These are phyloP conservation scores for Micromys minutus DNA, from an alignment of 2,113 vertebrate species.

Conservation along the genomic window DNA sequence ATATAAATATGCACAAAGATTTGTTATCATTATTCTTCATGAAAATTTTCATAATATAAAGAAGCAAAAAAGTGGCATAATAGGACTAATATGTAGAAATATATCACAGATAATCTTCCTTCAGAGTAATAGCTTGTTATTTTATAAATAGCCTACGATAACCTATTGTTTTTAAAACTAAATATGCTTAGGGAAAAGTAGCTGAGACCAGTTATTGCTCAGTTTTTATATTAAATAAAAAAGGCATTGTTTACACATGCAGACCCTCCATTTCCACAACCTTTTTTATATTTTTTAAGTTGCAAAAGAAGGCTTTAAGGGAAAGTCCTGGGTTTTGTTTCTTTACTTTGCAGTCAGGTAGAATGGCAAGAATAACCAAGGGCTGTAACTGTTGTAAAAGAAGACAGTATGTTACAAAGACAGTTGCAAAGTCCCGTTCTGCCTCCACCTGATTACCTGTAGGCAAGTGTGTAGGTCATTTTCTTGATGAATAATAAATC, in stretches of 20 bases:
- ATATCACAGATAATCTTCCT: slow-evolving; percentile 21
- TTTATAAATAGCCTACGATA: background rate
- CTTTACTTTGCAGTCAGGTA: slow-evolving; percentile 3
- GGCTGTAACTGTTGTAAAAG: background rate
- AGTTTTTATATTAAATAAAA: slow-evolving; percentile 12
- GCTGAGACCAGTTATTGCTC: background rate
- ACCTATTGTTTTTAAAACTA: slow-evolving; percentile 12
- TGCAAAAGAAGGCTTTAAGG: slow-evolving; percentile 6
- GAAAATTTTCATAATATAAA: slow-evolving; percentile 12
- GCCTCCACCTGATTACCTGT: background rate
- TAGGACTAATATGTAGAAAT: slow-evolving; percentile 2
- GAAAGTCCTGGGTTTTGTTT: slow-evolving; percentile 8
- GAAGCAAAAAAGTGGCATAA: slow-evolving; percentile 11
- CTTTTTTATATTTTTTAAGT: slow-evolving; percentile 15
- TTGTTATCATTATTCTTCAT: slow-evolving; percentile 5
- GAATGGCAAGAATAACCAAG: background rate
- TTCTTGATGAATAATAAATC: background rate
- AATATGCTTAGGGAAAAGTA: background rate
- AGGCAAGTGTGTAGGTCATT: background rate
- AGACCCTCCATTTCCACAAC: background rate
- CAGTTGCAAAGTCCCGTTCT: background rate
- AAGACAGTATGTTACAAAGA: slow-evolving; percentile 8
- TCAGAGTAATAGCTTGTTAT: slow-evolving; percentile 1
- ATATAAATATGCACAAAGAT: slow-evolving; percentile 26
- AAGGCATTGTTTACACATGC: background rate